These are phyloP conservation scores for Ditula angustiorana DNA, from an alignment of 2,888 invertebrate genomes.

Conservation along the genomic window DNA sequence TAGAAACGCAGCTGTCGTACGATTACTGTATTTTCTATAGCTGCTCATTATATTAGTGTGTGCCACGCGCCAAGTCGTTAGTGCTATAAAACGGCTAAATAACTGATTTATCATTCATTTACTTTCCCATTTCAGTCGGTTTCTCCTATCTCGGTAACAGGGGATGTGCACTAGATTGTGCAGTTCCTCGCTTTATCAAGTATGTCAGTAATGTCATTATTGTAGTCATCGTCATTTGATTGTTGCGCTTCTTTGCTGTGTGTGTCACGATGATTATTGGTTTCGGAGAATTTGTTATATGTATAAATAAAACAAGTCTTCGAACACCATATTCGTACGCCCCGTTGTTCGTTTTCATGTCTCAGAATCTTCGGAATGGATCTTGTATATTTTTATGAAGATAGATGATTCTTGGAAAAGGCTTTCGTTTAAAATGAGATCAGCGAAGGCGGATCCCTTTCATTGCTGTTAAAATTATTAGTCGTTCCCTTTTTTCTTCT, in stretches of 20 bases:
- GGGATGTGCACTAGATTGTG: slow-evolving; percentile 12
- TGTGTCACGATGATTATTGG: background rate
- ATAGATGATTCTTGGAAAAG: background rate
- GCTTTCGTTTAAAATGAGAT: background rate
- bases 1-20: slow-evolving; percentile 59
- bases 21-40: slow-evolving; percentile 70
- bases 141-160: slow-evolving; percentile 9
- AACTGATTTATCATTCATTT: slow-evolving; percentile 39
- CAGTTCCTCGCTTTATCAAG: slow-evolving; percentile 9
- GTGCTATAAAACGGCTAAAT: slow-evolving; percentile 48
- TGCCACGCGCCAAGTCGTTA: slow-evolving; percentile 60
- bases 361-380: background rate
- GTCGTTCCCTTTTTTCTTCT: too few relatives aligned
- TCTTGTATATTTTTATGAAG: background rate
- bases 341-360: background rate
- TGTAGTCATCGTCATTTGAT: background rate
- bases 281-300: background rate
- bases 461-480: too few relatives aligned
- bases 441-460: too few relatives aligned
- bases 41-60: slow-evolving; percentile 69
- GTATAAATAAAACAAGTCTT: background rate
- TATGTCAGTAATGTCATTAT: slow-evolving; percentile 20
- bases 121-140: slow-evolving; percentile 17
- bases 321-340: background rate
- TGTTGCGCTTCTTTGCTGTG: background rate